Conservation (phyloP, 2,888 invertebrate genomes). For the Lycocerus yunnanus region DNA sequence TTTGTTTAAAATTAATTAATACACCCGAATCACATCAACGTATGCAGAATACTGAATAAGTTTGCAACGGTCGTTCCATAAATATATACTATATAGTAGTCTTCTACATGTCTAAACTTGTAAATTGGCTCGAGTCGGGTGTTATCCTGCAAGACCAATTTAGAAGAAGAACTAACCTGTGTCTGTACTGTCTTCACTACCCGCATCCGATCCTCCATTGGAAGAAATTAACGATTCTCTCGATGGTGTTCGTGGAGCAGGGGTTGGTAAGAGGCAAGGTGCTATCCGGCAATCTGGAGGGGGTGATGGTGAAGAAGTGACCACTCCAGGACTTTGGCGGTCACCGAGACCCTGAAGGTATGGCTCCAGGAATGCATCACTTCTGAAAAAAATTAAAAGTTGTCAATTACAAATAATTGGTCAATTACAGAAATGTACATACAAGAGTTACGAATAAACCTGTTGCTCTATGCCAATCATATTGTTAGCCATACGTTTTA, state of each 20-base stretch:
- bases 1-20: neutral
- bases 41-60: neutral
- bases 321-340: constrained; percentile 50
- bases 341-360: constrained; percentile 67
- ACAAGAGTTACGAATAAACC: neutral
- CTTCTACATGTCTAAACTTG: neutral
- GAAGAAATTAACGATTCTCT: constrained; percentile 68
- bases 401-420: constrained; percentile 3
- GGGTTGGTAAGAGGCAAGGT: constrained; percentile 42
- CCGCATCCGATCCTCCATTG: constrained; percentile 62
- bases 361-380: constrained; percentile 73
- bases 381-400: constrained; percentile 61
- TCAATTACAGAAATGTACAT: neutral
- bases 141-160: neutral
- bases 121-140: neutral
- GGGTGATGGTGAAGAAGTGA: constrained; percentile 56
- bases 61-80: neutral
- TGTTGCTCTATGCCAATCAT: neutral
- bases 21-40: neutral
- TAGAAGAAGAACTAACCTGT: constrained; percentile 40
- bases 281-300: constrained; percentile 49
- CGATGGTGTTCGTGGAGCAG: constrained; percentile 56
- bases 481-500: neutral
- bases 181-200: constrained; percentile 60
- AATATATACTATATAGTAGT: neutral